Percentiles rank a stretch among this genome's conserved stretches.
phyloP scores from a whole-genome alignment of 2,113 vertebrate genomes.

The Hystrix brachyura region DNA sequence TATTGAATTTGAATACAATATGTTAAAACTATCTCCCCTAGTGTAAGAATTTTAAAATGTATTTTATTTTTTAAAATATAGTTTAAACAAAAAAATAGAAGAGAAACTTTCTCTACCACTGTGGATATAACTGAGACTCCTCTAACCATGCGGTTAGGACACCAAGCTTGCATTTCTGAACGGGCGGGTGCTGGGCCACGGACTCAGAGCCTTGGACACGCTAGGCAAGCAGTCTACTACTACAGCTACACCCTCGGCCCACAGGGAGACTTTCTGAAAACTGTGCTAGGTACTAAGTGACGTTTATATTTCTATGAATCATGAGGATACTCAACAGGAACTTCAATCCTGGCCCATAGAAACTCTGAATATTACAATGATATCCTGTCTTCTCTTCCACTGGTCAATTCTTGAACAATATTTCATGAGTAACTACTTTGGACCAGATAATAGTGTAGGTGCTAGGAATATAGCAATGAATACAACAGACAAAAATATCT shows the following conservation, averaged over 20 bases:
- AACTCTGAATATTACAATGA: neutral
- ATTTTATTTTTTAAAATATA: constrained; percentile 11
- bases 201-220: neutral
- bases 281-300: neutral
- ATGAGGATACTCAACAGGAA: neutral
- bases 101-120: neutral
- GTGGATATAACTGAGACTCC: neutral
- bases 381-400: neutral
- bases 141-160: neutral
- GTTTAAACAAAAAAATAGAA: constrained; percentile 10
- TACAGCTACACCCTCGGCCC: neutral
- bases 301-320: neutral
- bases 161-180: neutral
- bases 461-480: neutral
- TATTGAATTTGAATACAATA: neutral
- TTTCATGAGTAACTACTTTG: neutral
- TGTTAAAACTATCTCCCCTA: neutral
- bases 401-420: neutral
- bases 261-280: neutral
- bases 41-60: neutral
- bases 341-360: neutral
- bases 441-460: neutral
- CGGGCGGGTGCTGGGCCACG: neutral
- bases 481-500: neutral
- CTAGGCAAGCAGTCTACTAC: neutral